A percentile compares a stretch with the other conserved stretches of the same genome.
Evolutionary conservation across 2,797 vertebrate species (phyloP).

Genomic region (Pipistrellus pipistrellus): DNA sequence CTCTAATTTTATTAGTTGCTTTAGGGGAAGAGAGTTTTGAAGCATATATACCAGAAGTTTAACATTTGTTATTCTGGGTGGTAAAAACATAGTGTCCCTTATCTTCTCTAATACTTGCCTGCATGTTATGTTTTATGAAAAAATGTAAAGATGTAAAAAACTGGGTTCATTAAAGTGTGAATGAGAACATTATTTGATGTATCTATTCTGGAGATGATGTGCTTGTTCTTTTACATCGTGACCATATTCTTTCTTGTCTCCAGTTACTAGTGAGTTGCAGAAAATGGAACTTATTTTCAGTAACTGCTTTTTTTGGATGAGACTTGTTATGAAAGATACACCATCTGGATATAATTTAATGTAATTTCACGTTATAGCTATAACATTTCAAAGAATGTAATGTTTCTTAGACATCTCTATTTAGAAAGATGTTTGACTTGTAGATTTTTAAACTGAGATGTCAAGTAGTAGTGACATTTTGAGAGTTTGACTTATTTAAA

Average conservation of each 20-base stretch:
- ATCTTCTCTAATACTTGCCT: slow-evolving; percentile 24
- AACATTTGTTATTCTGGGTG: slow-evolving; percentile 18
- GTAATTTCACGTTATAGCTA: slow-evolving; percentile 65
- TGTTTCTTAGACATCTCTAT: slow-evolving; percentile 74
- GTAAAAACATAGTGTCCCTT: not conserved
- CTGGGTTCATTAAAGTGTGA: slow-evolving; percentile 39
- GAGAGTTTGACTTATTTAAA: slow-evolving; percentile 13
- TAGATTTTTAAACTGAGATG: slow-evolving; percentile 69
- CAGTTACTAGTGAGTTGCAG: slow-evolving; percentile 57
- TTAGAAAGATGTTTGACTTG: slow-evolving; percentile 75
- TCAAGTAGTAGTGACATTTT: slow-evolving; percentile 64
- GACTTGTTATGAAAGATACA: slow-evolving; percentile 71
- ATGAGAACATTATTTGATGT: slow-evolving; percentile 33
- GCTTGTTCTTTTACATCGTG: slow-evolving; percentile 3
- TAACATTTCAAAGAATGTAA: slow-evolving; percentile 71
- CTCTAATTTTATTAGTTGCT: slow-evolving; percentile 16
- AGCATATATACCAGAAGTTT: not conserved
- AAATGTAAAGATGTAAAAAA: not conserved
- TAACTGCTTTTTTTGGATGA: slow-evolving; percentile 76
- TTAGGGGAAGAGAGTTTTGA: slow-evolving; percentile 3
- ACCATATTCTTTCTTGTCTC: not conserved
- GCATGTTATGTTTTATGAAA: slow-evolving; percentile 25
- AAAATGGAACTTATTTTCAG: slow-evolving; percentile 69
- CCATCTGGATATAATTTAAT: slow-evolving; percentile 81
- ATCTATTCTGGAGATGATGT: slow-evolving; percentile 40